Percentiles rank a stretch among this genome's conserved stretches.
phyloP scores from a whole-genome alignment of 2,888 invertebrate genomes.

The Rhagophthalmus giganteus region DNA sequence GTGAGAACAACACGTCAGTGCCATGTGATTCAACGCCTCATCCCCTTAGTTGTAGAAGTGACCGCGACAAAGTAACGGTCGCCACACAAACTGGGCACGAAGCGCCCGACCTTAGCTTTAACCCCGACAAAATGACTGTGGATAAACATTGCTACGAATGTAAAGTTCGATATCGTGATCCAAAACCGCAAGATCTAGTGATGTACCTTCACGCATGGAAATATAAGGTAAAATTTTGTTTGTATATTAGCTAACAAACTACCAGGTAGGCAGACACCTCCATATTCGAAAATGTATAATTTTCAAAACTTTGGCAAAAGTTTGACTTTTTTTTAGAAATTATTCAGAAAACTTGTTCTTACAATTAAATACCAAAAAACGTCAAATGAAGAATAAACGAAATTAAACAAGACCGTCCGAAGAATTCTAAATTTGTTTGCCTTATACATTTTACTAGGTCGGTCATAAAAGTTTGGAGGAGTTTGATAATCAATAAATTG shows the following conservation, averaged over 20 bases:
- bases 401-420: too few species aligned
- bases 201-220: constrained; percentile 97
- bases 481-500: too few species aligned
- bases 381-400: too few species aligned
- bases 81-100: constrained; percentile 86
- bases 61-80: constrained; percentile 67
- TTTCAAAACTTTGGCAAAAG: too few species aligned
- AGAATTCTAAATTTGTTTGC: too few species aligned
- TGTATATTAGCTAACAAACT: not conserved
- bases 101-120: constrained; percentile 68
- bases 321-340: too few species aligned
- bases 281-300: too few species aligned
- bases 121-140: constrained; percentile 71
- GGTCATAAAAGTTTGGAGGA: too few species aligned
- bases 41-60: constrained; percentile 53
- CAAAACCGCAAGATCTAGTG: constrained; percentile 86
- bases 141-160: constrained; percentile 93
- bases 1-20: constrained; percentile 53
- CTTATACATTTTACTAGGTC: too few species aligned
- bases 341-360: too few species aligned
- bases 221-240: constrained; percentile 66
- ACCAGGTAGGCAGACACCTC: too few species aligned
- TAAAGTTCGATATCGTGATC: constrained; percentile 88
- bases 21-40: constrained; percentile 47
- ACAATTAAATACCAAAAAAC: too few species aligned